These are phyloP conservation scores for Aspidapion aeneum DNA, from an alignment of 2,888 invertebrate species.

Conservation along the genomic window DNA sequence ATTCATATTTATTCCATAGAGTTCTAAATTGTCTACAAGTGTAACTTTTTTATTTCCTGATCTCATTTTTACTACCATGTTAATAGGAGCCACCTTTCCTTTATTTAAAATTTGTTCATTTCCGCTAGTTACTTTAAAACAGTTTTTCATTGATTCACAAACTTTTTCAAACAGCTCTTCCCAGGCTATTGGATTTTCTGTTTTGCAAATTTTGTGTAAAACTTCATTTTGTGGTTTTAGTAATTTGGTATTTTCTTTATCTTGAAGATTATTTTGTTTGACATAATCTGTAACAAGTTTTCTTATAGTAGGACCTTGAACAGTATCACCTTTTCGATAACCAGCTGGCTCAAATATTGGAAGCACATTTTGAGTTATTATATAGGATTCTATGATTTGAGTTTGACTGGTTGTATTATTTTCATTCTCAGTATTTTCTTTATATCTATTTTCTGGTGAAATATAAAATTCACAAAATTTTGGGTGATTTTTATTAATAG, in stretches of 20 bases:
- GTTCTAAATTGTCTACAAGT: constrained; percentile 82
- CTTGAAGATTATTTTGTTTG: constrained; percentile 57
- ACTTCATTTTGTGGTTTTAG: constrained; percentile 54
- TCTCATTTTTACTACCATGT: constrained; percentile 72
- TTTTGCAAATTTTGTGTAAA: constrained; percentile 42
- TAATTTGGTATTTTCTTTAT: constrained; percentile 44
- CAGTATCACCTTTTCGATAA: constrained; percentile 43
- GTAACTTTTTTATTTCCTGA: constrained; percentile 91
- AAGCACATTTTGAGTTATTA: constrained; percentile 63
- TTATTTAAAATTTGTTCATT: constrained; percentile 54
- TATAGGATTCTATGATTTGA: constrained; percentile 62
- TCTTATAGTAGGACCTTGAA: constrained; percentile 57
- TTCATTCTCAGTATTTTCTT: constrained; percentile 30
- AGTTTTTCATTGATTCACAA: constrained; percentile 66
- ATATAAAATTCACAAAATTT: constrained; percentile 50
- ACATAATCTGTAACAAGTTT: constrained; percentile 70
- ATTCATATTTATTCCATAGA: constrained; percentile 76
- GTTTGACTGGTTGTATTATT: constrained; percentile 26
- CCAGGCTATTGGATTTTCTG: constrained; percentile 58
- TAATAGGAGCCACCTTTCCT: constrained; percentile 73
- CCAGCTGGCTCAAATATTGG: constrained; percentile 60
- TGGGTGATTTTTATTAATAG: constrained; percentile 61
- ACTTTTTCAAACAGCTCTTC: constrained; percentile 67
- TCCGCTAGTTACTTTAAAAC: constrained; percentile 61
- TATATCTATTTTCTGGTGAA: constrained; percentile 38